phyloP scores from a whole-genome alignment of 1,140 invertebrate genomes.

The Mycetomoellerius zeteki region DNA sequence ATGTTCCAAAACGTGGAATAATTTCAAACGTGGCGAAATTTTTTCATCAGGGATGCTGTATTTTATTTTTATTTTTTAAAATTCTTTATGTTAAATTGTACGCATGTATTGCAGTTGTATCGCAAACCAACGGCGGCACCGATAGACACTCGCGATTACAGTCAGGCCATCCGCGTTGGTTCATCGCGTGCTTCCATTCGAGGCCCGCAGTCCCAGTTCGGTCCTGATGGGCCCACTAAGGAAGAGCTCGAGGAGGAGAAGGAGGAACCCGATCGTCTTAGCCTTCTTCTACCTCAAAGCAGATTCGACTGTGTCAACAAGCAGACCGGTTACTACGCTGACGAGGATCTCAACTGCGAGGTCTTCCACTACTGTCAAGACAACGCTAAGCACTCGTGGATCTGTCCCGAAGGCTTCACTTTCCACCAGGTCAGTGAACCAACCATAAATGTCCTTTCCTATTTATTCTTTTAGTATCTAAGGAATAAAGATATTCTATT shows the following conservation, averaged over 20 bases:
- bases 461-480: background rate
- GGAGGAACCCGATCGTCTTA: slow-evolving; percentile 94
- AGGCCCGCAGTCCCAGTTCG: slow-evolving; percentile 42
- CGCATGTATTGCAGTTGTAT: slow-evolving; percentile 65
- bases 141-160: slow-evolving; percentile 62
- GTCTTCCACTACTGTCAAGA: slow-evolving; percentile 98
- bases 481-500: background rate
- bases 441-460: background rate
- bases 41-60: too few species aligned
- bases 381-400: slow-evolving; percentile 96
- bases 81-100: background rate
- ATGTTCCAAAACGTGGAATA: too few species aligned
- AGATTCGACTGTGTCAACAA: slow-evolving; percentile 93
- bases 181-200: slow-evolving; percentile 71
- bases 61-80: background rate
- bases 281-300: slow-evolving; percentile 92
- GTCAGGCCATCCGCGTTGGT: slow-evolving; percentile 74
- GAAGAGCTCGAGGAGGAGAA: slow-evolving; percentile 92
- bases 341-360: slow-evolving; percentile 95
- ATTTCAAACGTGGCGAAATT: too few species aligned
- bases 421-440: slow-evolving; percentile 93
- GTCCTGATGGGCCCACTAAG: slow-evolving; percentile 64
- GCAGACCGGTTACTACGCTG: slow-evolving; percentile 96
- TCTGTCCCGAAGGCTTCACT: slow-evolving; percentile 96
- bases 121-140: slow-evolving; percentile 74